Conservation (phyloP, 1,140 invertebrate genomes). For the Meloidogyne floridensis region DNA sequence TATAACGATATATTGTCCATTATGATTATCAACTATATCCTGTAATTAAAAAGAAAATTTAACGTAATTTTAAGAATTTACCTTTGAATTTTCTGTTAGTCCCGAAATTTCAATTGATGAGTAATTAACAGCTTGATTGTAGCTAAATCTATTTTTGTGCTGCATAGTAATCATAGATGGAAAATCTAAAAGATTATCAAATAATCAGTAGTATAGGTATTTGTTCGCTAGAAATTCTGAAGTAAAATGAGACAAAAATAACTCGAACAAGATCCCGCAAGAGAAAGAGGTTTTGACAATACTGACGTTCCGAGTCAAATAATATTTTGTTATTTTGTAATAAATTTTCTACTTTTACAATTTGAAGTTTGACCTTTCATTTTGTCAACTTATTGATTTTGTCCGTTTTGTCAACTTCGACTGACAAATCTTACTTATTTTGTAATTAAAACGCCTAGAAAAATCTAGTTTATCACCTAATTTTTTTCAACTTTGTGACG, state of each 20-base stretch:
- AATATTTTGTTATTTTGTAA: too few relatives aligned
- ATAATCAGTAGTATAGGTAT: too few relatives aligned
- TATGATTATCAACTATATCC: not conserved
- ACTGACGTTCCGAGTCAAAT: too few relatives aligned
- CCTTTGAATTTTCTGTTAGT: not conserved
- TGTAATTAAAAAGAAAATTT: not conserved
- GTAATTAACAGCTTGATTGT: conserved; percentile 22
- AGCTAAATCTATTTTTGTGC: conserved; percentile 27
- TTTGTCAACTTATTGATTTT: not conserved
- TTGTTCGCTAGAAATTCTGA: too few relatives aligned
- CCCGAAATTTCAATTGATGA: conserved; percentile 2
- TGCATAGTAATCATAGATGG: not conserved
- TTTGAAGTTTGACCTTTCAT: not conserved
- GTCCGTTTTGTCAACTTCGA: not conserved
- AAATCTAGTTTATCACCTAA: not conserved
- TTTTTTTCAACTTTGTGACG: too few relatives aligned
- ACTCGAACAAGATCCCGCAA: too few relatives aligned
- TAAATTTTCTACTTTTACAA: not conserved
- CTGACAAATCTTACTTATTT: not conserved
- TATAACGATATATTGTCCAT: not conserved
- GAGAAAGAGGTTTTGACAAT: too few relatives aligned
- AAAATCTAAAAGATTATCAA: too few relatives aligned
- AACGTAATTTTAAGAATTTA: not conserved
- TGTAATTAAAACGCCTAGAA: not conserved
- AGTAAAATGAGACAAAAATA: too few relatives aligned